Evolutionary conservation across 2,113 vertebrate genomes (phyloP).

Genomic region (Pavo muticus): DNA sequence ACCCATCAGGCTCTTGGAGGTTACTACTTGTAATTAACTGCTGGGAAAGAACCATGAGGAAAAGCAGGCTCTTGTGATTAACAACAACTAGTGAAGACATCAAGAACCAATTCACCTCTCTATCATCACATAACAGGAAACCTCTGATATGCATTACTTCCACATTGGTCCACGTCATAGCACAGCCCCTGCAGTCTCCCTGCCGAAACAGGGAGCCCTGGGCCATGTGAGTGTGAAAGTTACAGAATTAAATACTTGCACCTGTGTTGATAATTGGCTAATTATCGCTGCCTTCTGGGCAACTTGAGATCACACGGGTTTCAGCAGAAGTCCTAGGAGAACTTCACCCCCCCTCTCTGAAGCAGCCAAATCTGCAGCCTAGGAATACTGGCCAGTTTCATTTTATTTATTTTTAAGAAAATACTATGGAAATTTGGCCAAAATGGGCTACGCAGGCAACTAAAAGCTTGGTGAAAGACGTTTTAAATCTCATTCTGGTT

Average conservation of each 20-base stretch:
- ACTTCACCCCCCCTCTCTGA: neutral
- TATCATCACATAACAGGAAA: neutral
- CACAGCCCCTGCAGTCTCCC: neutral
- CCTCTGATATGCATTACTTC: neutral
- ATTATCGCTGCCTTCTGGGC: neutral
- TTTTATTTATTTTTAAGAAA: neutral
- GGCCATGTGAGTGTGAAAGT: neutral
- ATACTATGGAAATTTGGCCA: neutral
- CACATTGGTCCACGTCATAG: neutral
- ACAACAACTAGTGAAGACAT: neutral
- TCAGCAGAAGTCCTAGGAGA: neutral
- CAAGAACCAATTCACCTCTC: neutral
- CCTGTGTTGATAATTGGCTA: neutral
- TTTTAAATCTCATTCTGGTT: neutral
- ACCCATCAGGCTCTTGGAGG: neutral
- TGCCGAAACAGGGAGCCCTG: neutral
- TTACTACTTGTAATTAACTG: neutral
- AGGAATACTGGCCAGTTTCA: neutral
- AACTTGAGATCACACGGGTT: neutral
- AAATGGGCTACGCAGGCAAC: neutral
- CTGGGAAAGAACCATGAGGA: neutral
- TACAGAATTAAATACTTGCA: neutral
- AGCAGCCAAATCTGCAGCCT: neutral
- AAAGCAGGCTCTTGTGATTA: fast-evolving
- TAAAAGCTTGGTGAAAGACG: neutral